Evolutionary conservation across 2,797 vertebrate species (phyloP).

Genomic region (Sebastes oblongus): DNA sequence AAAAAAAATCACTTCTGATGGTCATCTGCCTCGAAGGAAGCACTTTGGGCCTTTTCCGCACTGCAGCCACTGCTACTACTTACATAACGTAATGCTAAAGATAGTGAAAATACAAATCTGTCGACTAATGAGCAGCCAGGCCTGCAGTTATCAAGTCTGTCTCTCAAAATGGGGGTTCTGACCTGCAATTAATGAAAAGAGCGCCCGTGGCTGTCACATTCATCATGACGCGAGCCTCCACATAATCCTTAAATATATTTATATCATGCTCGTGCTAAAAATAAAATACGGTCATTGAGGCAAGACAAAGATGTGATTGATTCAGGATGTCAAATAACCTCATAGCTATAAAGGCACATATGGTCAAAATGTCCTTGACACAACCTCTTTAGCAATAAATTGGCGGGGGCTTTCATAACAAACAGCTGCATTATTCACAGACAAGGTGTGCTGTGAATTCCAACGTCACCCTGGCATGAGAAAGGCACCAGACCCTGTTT

Average conservation of each 20-base stretch:
- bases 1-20: conserved; percentile 51
- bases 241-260: conserved; percentile 39
- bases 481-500: conserved; percentile 40
- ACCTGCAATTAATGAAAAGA: conserved; percentile 66
- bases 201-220: conserved; percentile 41
- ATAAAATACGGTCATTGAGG: conserved; percentile 12
- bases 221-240: conserved; percentile 25
- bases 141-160: conserved; percentile 41
- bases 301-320: conserved; percentile 41
- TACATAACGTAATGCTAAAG: neutral
- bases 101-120: conserved; percentile 12
- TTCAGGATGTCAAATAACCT: conserved; percentile 30
- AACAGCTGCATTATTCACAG: conserved; percentile 58
- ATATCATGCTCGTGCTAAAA: conserved; percentile 5
- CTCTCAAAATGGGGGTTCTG: conserved; percentile 61
- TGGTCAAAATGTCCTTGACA: conserved; percentile 62
- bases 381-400: conserved; percentile 54
- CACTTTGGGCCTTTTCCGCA: conserved; percentile 10
- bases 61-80: conserved; percentile 1
- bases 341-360: conserved; percentile 41
- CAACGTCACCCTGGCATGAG: conserved; percentile 37
- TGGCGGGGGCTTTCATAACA: conserved; percentile 44
- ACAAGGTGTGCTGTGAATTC: conserved; percentile 46
- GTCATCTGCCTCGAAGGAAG: conserved; percentile 40
- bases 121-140: conserved; percentile 38